Conservation (phyloP, 2,113 vertebrate species). For the Chaetodon auriga region DNA sequence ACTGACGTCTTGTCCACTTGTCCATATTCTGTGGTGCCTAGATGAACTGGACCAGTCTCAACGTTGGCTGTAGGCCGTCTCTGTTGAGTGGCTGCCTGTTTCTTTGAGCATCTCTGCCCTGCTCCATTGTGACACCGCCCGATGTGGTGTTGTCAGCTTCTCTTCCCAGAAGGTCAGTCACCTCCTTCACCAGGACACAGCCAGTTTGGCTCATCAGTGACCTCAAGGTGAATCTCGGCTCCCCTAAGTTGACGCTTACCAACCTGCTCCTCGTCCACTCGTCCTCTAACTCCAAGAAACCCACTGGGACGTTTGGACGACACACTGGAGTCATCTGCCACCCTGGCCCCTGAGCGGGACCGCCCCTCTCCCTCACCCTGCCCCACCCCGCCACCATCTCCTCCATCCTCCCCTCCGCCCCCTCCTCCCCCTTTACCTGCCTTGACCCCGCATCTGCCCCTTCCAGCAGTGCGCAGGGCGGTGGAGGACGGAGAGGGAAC, state of each 20-base stretch:
- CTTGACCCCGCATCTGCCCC: constrained; percentile 84
- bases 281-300: constrained; percentile 17
- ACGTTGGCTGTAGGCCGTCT: neutral
- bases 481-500: constrained; percentile 87
- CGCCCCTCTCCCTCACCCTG: constrained; percentile 78
- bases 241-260: neutral
- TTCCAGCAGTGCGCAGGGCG: constrained; percentile 84
- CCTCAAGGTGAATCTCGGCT: neutral
- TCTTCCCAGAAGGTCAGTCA: neutral
- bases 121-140: neutral
- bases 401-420: constrained; percentile 52
- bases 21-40: constrained; percentile 21
- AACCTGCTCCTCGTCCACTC: neutral
- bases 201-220: constrained; percentile 17
- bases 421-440: constrained; percentile 60
- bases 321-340: constrained; percentile 80
- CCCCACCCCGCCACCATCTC: constrained; percentile 78
- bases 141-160: constrained; percentile 7
- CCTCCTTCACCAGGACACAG: neutral
- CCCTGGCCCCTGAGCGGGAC: constrained; percentile 91
- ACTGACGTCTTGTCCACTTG: constrained; percentile 46
- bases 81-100: constrained; percentile 14
- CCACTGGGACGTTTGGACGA: constrained; percentile 43
- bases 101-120: neutral
- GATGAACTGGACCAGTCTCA: constrained; percentile 32